phyloP scores from a whole-genome alignment of 1,140 invertebrate genomes.

The Diprion similis region DNA sequence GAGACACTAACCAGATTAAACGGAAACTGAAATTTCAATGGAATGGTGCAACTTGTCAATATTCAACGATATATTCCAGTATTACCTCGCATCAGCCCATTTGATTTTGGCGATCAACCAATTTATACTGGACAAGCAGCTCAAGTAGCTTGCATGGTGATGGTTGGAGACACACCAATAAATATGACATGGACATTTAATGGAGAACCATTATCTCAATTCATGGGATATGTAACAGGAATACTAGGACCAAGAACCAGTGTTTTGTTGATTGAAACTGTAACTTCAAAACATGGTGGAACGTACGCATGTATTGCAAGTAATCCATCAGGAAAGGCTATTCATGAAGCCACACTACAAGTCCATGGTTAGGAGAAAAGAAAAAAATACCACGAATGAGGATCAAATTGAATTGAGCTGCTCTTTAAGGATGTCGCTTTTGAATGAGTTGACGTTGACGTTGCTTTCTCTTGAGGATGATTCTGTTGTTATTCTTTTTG shows the following conservation, averaged over 20 bases:
- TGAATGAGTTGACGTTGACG: slow-evolving; percentile 4
- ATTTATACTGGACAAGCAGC: slow-evolving; percentile 74
- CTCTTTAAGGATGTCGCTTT: neutral
- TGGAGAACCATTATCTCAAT: slow-evolving; percentile 56
- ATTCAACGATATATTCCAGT: slow-evolving; percentile 65
- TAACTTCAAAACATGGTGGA: slow-evolving; percentile 64
- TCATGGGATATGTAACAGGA: slow-evolving; percentile 59
- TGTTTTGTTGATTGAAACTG: slow-evolving; percentile 62
- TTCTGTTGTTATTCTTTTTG: neutral
- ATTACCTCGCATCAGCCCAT: slow-evolving; percentile 72
- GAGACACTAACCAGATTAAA: neutral
- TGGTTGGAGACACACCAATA: slow-evolving; percentile 74
- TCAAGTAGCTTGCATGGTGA: slow-evolving; percentile 74
- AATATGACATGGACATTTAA: slow-evolving; percentile 71
- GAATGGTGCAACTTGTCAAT: slow-evolving; percentile 9
- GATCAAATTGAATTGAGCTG: neutral
- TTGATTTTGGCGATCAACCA: slow-evolving; percentile 70
- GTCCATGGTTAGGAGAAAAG: slow-evolving; percentile 64
- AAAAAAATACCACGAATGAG: slow-evolving; percentile 4
- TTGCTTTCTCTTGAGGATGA: slow-evolving; percentile 7
- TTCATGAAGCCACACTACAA: slow-evolving; percentile 63
- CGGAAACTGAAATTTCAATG: slow-evolving; percentile 9
- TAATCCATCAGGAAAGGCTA: slow-evolving; percentile 70
- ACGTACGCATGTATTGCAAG: slow-evolving; percentile 73
- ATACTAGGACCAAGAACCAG: slow-evolving; percentile 64